Evolutionary conservation across 1,140 invertebrate species (phyloP), one percentile per base, ranked within the genome.

Genomic region (Teleogryllus occipitalis): DNA sequence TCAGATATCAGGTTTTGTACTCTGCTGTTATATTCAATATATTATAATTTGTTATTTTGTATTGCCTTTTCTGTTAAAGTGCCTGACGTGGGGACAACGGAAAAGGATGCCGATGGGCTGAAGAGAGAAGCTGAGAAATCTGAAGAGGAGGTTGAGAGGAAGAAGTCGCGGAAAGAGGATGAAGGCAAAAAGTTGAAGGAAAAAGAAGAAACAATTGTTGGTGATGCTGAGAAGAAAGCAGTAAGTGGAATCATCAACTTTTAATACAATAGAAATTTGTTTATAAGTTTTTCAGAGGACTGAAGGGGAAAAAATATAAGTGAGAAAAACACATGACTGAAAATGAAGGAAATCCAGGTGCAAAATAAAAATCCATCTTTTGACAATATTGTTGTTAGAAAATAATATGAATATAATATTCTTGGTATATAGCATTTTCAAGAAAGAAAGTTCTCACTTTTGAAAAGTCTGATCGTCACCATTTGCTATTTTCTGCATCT

Each of bases 191-290:
- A 79, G 72, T 21, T 46, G 78, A 21, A 79, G 39, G 78, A 79
- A 46, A 65, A 79, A 22, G 72, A n/a, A 4, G 78, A 79, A 15
- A 14, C 76, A 8, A 15, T 3, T 15, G 46, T 12, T 47, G 47
- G 76, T 76, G 76, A 76, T 80, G 81, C 85, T 48, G 89, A 90
- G 82, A 89, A 89, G 83, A 89, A 89, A 83, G 86, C 84, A 82
- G 88, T 89, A 85, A 82, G 80, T 82, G 76, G 82, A 78, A 22
- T 78, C 46, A 54, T 78, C 22, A 22, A 76, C 8, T 3, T 7
- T 65, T 65, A 65, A 65, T 39, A 39, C 27, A 39, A 5, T 39
- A 39, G 5, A 39, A 5, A 1, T 39, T 39, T 5, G 27, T 39
- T 2, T 5, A 39, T 65, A 65, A 1, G 18, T 65, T 3, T 65